Base-by-base conservation (phyloP, 2,888 invertebrate genomes). In the Microchrysa polita region DNA sequence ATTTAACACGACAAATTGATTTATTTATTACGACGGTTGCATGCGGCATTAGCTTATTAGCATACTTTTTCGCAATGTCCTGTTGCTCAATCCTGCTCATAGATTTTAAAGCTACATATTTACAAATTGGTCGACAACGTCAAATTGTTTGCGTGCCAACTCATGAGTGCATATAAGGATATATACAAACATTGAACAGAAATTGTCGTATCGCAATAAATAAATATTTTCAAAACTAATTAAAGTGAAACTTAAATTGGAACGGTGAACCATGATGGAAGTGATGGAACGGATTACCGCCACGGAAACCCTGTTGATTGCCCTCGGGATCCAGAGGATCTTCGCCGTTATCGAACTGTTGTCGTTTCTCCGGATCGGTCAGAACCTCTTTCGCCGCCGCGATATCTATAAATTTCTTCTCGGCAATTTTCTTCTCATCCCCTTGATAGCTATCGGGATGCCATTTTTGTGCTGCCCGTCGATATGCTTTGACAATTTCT, bases 291-390 rank as follows among this genome's bases (percentile, higher is more conserved):
- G 94, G 94, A 84, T 89, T 92, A 83, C 91, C 89, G 48, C 83
- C 83, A 78, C 83, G 83, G 16, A 89, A 90, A 10, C 87, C 87
- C 53, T 87, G 86, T 74, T 88, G 88, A 79, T 87, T 87, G 5
- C 91, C 88, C 84, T 99, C 98, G 0, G 98, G 98, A 87, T 99
- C 98, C 73, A 99, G 87, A 0, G 99, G 99, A 89, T 99, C 99
- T 79, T 93, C 92, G 76, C 99, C 99, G 78, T 90, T 88, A 86
- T 99, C 99, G 86, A 95, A 99, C 84, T 93, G 93, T 75, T 92
- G 90, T 75, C 98, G 88, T 87, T 98, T 99, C 83, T 98, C 98
- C 77, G 93, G 88, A 88, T 93, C 92, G 55, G 93, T 93, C 42
- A 93, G 86, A 20, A 92, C 91, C 88, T 99, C 99, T 86, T 99